These are phyloP conservation scores for Heliocidaris tuberculata DNA, from an alignment of 35 echinoderm and acorn worm genomes.

Conservation along the genomic window DNA sequence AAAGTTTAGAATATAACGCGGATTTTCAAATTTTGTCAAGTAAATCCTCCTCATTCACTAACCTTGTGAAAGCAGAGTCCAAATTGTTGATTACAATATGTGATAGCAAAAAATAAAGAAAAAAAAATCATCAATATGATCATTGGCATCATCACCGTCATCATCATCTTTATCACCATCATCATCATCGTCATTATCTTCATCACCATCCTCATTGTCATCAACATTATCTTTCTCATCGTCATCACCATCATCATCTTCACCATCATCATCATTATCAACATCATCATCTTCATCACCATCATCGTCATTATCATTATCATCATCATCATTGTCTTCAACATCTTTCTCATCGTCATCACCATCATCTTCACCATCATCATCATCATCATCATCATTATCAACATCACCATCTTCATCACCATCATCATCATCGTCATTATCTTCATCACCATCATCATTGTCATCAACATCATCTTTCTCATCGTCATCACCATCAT, in stretches of 20 bases:
- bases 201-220: background rate
- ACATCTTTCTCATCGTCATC: constrained; percentile 21
- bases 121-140: too few species aligned
- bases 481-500: background rate
- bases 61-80: background rate
- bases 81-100: background rate
- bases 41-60: background rate
- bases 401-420: background rate
- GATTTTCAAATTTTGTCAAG: too few species aligned
- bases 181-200: background rate
- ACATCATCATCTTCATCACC: background rate
- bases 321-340: background rate
- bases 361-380: constrained; percentile 28
- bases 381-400: background rate
- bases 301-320: background rate
- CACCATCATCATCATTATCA: background rate
- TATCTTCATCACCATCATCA: constrained; percentile 1
- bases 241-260: background rate
- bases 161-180: too few species aligned
- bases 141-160: too few species aligned
- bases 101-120: background rate
- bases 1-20: too few species aligned
- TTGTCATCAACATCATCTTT: background rate
- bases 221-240: background rate
- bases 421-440: background rate